Evolutionary conservation across 2,888 invertebrate species (phyloP).

Genomic region (Drosophila neonasuta): DNA sequence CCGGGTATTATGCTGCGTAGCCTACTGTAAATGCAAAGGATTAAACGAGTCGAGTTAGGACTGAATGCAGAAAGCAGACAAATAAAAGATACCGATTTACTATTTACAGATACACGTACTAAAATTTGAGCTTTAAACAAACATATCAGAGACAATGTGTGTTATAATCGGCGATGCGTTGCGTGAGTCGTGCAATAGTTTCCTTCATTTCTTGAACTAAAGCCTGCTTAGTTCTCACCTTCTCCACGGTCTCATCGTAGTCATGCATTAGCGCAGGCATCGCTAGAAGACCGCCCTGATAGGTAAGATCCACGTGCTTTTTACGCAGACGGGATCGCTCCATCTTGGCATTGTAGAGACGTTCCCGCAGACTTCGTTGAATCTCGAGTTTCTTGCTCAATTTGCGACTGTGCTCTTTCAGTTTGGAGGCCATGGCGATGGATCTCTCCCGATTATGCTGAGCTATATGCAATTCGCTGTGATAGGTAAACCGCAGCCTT

Average conservation of each 20-base stretch:
- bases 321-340: constrained; percentile 60
- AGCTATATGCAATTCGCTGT: constrained; percentile 68
- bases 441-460: constrained; percentile 78
- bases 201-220: constrained; percentile 45
- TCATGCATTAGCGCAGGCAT: constrained; percentile 77
- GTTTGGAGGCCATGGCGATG: constrained; percentile 49
- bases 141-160: constrained; percentile 20
- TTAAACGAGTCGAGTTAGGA: constrained; percentile 2
- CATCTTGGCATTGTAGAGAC: constrained; percentile 63
- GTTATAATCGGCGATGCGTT: constrained; percentile 31
- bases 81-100: not conserved
- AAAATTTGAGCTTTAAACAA: not conserved
- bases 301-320: constrained; percentile 59
- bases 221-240: constrained; percentile 28
- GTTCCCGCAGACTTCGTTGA: constrained; percentile 48
- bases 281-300: constrained; percentile 74
- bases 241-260: constrained; percentile 70
- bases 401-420: not conserved
- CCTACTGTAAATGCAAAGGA: constrained; percentile 5
- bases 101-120: constrained; percentile 12
- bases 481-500: constrained; percentile 65
- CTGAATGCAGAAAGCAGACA: not conserved
- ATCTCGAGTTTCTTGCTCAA: constrained; percentile 24
- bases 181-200: constrained; percentile 17
- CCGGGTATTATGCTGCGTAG: constrained; percentile 1